Evolutionary conservation across 2,797 vertebrate species (phyloP).

Genomic region (Centroberyx gerrardi): DNA sequence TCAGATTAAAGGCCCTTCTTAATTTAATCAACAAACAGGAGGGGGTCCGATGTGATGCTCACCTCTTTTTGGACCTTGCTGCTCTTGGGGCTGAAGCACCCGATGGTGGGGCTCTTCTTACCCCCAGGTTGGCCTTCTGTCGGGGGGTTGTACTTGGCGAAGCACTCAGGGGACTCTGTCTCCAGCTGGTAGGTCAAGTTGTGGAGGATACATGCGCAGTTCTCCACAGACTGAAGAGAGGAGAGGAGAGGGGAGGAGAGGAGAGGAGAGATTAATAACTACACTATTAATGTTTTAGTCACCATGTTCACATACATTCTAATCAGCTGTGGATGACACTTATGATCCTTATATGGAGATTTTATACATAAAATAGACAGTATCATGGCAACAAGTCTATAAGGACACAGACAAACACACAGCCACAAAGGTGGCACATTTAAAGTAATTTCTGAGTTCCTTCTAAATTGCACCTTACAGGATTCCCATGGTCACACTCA

Average conservation of each 20-base stretch:
- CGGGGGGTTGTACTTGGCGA: constrained; percentile 77
- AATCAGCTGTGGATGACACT: too few species aligned
- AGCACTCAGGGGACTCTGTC: constrained; percentile 86
- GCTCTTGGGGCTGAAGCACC: constrained; percentile 93
- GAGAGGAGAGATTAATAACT: constrained; percentile 5
- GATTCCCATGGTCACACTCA: too few species aligned
- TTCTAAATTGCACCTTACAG: too few species aligned
- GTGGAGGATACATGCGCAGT: constrained; percentile 94
- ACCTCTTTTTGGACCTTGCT: constrained; percentile 79
- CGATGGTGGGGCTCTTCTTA: constrained; percentile 83
- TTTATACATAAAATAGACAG: too few species aligned
- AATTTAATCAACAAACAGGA: not conserved
- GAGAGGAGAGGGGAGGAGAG: constrained; percentile 4
- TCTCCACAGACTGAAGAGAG: constrained; percentile 91
- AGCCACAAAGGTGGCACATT: too few species aligned
- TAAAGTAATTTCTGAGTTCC: too few species aligned
- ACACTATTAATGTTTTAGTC: not conserved
- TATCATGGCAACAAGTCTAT: too few species aligned
- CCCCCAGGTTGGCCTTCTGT: constrained; percentile 45
- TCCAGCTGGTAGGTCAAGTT: constrained; percentile 95
- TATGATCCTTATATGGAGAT: too few species aligned
- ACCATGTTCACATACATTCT: not conserved
- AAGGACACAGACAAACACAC: too few species aligned
- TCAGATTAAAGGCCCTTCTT: not conserved
- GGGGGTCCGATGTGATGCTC: not conserved